Conservation (phyloP, 2,113 vertebrate genomes). For the Dasyurus viverrinus region DNA sequence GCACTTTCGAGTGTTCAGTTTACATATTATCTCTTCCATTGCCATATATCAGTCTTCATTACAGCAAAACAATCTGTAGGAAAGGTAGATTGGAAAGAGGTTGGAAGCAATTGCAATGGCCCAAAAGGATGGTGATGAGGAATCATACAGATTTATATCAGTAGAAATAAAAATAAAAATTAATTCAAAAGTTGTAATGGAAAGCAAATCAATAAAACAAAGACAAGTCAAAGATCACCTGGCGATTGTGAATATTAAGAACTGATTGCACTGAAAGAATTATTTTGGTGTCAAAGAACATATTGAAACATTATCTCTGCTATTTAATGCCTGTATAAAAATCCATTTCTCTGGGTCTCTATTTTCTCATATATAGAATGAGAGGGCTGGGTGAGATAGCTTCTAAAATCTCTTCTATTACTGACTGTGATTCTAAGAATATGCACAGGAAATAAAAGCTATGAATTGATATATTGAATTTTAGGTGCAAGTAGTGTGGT, state of each 20-base stretch:
- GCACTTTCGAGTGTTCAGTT: background rate
- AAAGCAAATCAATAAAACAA: background rate
- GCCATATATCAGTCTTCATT: background rate
- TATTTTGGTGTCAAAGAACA: background rate
- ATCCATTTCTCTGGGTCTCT: background rate
- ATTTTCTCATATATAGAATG: constrained; percentile 10
- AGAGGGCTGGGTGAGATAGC: background rate
- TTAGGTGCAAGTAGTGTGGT: constrained; percentile 17
- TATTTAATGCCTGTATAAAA: background rate
- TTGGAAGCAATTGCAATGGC: too few relatives aligned
- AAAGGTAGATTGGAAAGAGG: background rate
- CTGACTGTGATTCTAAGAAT: background rate
- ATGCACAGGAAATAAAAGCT: background rate
- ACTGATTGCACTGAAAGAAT: background rate
- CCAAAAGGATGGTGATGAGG: background rate
- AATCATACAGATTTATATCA: background rate
- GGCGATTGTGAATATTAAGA: background rate
- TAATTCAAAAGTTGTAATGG: background rate
- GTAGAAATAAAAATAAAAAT: background rate
- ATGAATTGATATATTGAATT: constrained; percentile 6
- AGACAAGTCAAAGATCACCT: background rate
- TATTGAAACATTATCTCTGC: background rate
- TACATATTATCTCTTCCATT: background rate
- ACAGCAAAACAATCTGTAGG: background rate
- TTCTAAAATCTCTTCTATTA: background rate